Evolutionary conservation across 2,113 vertebrate species (phyloP).

Genomic region (Pan troglodytes): DNA sequence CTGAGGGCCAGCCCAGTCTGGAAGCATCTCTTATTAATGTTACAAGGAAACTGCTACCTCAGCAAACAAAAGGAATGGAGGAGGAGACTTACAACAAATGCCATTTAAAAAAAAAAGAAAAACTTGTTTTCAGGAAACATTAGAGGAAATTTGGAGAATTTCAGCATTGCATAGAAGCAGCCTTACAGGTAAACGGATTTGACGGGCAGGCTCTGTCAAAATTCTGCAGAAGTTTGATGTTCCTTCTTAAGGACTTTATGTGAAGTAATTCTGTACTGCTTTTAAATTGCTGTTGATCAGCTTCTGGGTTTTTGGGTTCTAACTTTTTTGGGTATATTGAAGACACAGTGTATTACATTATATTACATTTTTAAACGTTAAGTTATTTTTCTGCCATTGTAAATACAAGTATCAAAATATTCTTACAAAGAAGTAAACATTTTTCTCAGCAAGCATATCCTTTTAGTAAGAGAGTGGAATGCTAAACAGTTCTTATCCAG

Average conservation of each 20-base stretch:
- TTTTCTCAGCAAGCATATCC: conserved; percentile 67
- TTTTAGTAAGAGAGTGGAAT: conserved; percentile 64
- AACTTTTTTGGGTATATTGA: conserved; percentile 82
- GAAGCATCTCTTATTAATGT: conserved; percentile 90
- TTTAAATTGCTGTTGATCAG: conserved; percentile 93
- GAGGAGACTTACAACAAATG: conserved; percentile 85
- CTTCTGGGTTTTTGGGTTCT: conserved; percentile 84
- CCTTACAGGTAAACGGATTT: conserved; percentile 85
- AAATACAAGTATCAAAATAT: conserved; percentile 72
- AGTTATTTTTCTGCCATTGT: conserved; percentile 80
- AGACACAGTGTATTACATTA: conserved; percentile 76
- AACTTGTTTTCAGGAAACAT: conserved; percentile 79
- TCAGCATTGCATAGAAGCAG: conserved; percentile 76
- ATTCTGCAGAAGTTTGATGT: conserved; percentile 77
- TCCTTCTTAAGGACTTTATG: conserved; percentile 76
- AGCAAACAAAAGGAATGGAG: conserved; percentile 86
- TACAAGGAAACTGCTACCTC: conserved; percentile 95
- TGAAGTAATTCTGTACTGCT: conserved; percentile 82
- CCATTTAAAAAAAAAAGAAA: conserved; percentile 59
- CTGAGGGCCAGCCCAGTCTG: conserved; percentile 86
- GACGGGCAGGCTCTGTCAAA: conserved; percentile 95
- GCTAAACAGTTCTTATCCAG: conserved; percentile 54
- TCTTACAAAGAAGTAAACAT: conserved; percentile 66
- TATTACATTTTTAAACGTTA: conserved; percentile 82
- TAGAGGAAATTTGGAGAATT: conserved; percentile 62